phyloP scores from a whole-genome alignment of 1,140 invertebrate genomes.

The Rhopalosiphum padi region DNA sequence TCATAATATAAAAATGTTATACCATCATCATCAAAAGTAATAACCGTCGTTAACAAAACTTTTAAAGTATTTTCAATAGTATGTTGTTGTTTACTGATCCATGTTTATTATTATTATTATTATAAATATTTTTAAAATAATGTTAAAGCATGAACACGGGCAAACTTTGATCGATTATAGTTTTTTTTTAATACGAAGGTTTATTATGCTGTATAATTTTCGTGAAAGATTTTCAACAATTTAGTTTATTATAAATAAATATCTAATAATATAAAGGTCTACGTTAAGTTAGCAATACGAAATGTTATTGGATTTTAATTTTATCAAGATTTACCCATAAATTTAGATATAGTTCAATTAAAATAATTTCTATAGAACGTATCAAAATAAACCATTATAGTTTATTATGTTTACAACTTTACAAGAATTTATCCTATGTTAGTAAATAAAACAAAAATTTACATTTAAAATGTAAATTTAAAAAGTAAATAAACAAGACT shows the following conservation, averaged over 20 bases:
- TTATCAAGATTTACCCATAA: not conserved
- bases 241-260: not conserved
- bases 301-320: not conserved
- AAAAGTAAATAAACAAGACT: not conserved
- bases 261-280: not conserved
- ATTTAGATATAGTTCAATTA: not conserved
- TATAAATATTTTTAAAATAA: not conserved
- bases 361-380: not conserved
- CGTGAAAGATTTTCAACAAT: not conserved
- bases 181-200: not conserved
- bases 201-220: not conserved
- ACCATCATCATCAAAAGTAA: not conserved
- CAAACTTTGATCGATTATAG: not conserved
- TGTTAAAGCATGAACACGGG: not conserved
- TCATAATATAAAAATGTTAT: not conserved
- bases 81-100: not conserved
- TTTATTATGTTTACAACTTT: too few species aligned
- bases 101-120: not conserved
- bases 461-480: not conserved
- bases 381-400: not conserved
- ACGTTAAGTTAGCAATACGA: not conserved
- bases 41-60: not conserved
- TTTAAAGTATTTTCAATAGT: not conserved
- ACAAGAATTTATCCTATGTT: not conserved
- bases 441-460: not conserved